These are phyloP conservation scores for Epistrophe eligans DNA, from an alignment of 2,888 invertebrate genomes.

Conservation along the genomic window DNA sequence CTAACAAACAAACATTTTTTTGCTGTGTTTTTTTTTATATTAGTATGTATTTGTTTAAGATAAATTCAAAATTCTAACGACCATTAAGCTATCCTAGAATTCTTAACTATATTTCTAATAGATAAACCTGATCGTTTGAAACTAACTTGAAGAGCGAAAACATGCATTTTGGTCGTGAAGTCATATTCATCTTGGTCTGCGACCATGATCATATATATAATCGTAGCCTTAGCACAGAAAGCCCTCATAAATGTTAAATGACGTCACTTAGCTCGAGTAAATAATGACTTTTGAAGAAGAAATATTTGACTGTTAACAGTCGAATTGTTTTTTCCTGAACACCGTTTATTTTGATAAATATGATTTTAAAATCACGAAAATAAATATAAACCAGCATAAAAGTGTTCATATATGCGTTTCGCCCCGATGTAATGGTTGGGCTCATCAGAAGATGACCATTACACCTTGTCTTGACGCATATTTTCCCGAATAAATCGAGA, in stretches of 20 bases:
- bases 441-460: too few species aligned
- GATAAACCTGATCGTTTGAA: conserved; percentile 27
- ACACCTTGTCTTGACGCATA: too few species aligned
- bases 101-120: conserved; percentile 8
- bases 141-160: not conserved
- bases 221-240: not conserved
- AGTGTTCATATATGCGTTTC: too few species aligned
- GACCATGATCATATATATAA: conserved; percentile 33
- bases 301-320: too few species aligned
- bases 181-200: conserved; percentile 63
- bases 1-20: conserved; percentile 46
- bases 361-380: too few species aligned
- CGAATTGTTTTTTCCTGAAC: too few species aligned
- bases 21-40: conserved; percentile 13
- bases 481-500: too few species aligned
- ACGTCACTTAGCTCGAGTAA: conserved; percentile 54
- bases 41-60: not conserved
- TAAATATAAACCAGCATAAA: too few species aligned
- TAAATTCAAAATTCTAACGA: conserved; percentile 38
- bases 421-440: too few species aligned
- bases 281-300: too few species aligned
- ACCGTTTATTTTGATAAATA: too few species aligned
- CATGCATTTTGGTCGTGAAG: conserved; percentile 47
- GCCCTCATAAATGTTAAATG: conserved; percentile 43
- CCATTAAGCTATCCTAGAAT: not conserved